These are phyloP conservation scores for Pyrocoelia pectoralis DNA, from an alignment of 2,888 invertebrate species.

Conservation along the genomic window DNA sequence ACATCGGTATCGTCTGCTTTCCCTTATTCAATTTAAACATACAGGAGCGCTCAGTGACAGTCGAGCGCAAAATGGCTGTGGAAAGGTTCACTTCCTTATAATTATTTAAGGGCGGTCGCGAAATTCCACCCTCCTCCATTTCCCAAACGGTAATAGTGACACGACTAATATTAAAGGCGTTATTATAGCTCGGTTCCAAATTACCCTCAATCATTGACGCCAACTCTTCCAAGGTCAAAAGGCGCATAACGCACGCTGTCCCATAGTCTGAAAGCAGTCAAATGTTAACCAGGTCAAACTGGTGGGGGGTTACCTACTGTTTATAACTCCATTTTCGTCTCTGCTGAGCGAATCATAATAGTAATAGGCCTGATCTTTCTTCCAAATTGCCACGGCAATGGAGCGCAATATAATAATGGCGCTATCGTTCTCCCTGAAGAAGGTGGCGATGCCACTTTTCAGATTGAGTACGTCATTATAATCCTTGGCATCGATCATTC, in stretches of 20 bases:
- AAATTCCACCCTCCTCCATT: slow-evolving; percentile 48
- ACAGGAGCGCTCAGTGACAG: slow-evolving; percentile 44
- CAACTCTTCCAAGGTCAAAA: slow-evolving; percentile 51
- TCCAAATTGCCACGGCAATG: slow-evolving; percentile 67
- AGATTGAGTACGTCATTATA: slow-evolving; percentile 42
- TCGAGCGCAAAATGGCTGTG: slow-evolving; percentile 56
- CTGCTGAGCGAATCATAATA: slow-evolving; percentile 69
- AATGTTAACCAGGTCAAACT: too few species aligned
- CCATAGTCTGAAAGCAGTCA: slow-evolving; percentile 48
- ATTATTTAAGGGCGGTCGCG: slow-evolving; percentile 57
- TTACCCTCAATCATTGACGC: slow-evolving; percentile 54
- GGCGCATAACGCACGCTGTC: slow-evolving; percentile 58
- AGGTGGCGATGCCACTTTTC: slow-evolving; percentile 53
- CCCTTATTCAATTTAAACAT: slow-evolving; percentile 48
- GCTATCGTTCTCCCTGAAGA: slow-evolving; percentile 56
- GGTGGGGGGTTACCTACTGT: too few species aligned
- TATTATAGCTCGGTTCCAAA: slow-evolving; percentile 47
- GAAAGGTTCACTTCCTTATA: slow-evolving; percentile 56
- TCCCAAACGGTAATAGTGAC: slow-evolving; percentile 47
- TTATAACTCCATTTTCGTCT: slow-evolving; percentile 63
- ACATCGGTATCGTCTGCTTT: slow-evolving; percentile 56
- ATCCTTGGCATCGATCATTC: slow-evolving; percentile 45
- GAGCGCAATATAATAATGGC: slow-evolving; percentile 68
- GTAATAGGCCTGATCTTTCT: slow-evolving; percentile 60
- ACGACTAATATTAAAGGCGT: slow-evolving; percentile 53